These are phyloP conservation scores for Jaculus jaculus DNA, from an alignment of 2,113 vertebrate species.

Conservation along the genomic window DNA sequence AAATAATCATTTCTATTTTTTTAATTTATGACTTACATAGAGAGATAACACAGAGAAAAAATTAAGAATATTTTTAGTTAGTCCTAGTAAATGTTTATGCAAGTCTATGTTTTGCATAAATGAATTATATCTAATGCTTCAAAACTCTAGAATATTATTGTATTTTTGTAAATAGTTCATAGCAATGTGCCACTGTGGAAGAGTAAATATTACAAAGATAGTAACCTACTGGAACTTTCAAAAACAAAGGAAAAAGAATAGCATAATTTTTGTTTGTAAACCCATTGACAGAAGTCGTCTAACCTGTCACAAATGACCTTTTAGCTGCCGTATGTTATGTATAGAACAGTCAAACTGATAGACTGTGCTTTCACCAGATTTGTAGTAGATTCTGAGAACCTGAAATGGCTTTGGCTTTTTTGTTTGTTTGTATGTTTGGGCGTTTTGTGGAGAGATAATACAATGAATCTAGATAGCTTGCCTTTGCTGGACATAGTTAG, in stretches of 20 bases:
- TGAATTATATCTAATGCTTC: constrained; percentile 25
- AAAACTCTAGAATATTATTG: constrained; percentile 29
- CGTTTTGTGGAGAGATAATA: constrained; percentile 83
- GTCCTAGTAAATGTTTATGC: background rate
- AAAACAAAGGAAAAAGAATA: constrained; percentile 78
- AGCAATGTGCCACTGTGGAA: constrained; percentile 67
- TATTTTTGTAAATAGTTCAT: constrained; percentile 77
- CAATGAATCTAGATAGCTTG: constrained; percentile 88
- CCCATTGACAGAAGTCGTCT: constrained; percentile 80
- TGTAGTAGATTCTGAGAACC: constrained; percentile 91
- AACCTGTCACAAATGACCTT: constrained; percentile 91
- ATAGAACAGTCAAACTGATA: constrained; percentile 92
- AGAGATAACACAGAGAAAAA: constrained; percentile 7
- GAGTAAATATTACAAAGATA: constrained; percentile 73
- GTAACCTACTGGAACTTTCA: constrained; percentile 73
- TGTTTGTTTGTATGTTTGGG: too few species aligned
- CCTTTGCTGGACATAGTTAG: constrained; percentile 92
- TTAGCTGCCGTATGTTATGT: constrained; percentile 88
- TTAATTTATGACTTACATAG: constrained; percentile 10
- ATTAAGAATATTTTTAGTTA: constrained; percentile 45
- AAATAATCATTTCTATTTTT: background rate
- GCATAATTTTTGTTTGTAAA: constrained; percentile 75
- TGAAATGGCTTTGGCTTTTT: constrained; percentile 88
- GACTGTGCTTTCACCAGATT: constrained; percentile 90
- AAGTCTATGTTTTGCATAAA: constrained; percentile 66